Percentiles rank a stretch among this genome's conserved stretches.
Conservation (phyloP, 2,113 vertebrate genomes). For the Azemiops feae region DNA sequence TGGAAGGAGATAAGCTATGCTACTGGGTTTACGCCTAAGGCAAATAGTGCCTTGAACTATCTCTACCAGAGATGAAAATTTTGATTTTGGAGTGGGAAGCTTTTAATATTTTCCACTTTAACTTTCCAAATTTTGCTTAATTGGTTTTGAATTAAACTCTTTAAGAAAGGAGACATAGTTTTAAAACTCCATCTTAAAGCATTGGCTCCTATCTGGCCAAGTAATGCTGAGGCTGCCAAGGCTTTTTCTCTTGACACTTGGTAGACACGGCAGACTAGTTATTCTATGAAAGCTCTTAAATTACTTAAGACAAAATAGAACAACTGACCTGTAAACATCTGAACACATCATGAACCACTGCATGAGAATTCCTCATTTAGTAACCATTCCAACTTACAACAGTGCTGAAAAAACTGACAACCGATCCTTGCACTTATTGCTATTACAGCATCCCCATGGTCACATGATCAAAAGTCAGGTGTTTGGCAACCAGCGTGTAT, state of each 20-base stretch:
- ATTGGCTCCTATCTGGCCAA: neutral
- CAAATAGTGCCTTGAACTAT: neutral
- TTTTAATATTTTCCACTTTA: fast-evolving
- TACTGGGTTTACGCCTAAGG: neutral
- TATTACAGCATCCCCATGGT: too few species aligned
- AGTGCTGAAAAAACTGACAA: too few species aligned
- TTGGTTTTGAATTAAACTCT: neutral
- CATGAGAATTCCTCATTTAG: neutral
- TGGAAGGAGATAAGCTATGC: neutral
- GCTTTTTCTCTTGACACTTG: neutral
- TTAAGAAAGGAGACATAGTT: fast-evolving
- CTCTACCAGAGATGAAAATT: neutral
- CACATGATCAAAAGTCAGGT: too few species aligned
- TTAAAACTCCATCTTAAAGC: neutral
- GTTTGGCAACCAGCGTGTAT: too few species aligned
- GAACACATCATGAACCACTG: neutral
- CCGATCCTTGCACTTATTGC: too few species aligned
- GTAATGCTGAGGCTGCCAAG: neutral
- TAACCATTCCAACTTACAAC: too few species aligned
- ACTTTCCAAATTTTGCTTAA: neutral
- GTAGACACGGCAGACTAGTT: neutral
- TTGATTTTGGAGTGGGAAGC: neutral
- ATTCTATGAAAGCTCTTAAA: neutral
- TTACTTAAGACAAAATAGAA: neutral
- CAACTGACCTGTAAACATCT: neutral